Evolutionary conservation across 53 echinoderm and acorn worm species (phyloP), one percentile per base, ranked within the genome.

Genomic region (Echinarachnius parma): DNA sequence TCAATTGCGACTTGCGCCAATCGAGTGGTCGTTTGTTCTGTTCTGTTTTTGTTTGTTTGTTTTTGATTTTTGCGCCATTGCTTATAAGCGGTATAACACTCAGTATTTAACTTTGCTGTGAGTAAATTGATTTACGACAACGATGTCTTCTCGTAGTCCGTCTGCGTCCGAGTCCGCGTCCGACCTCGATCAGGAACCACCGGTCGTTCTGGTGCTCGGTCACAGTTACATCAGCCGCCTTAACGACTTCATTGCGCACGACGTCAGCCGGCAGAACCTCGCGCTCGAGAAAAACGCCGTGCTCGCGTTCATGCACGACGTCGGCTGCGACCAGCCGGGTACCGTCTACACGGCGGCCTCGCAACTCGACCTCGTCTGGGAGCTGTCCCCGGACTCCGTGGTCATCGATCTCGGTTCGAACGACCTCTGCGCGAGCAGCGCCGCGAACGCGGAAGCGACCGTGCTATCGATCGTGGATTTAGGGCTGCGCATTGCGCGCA

Each of bases 401-500:
- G 81, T 60, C 11, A 28, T 72, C 34, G 72, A 81, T 74, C 72
- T 81, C 20, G 81, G 81, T 1, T 72, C 81, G 1, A 81, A 81
- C 36, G 74, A 81, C 39, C 62, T 81, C 18, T 72, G 74, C 57
- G 74, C 55, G 9, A 24, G 55, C 18, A 11, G 44, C 57, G n/a
- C n/a, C n/a, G 74, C 74, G 11, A 72, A 34, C 13, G 15, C 42
- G 56, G 74, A 72, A 56, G 55, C 74, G 24, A 56, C 42, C 7
- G 74, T 28, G 1, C 55, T 36, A 1, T 35, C 74, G 28, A 54
- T 72, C 11, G 56, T 56, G 5, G 57, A 72, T 72, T 57, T 72
- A 8, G 55, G 56, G 56, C 74, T 72, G 10, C 74, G 74, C 9
- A 72, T 72, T n/a, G 74, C 57, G 16, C 74, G 74, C 55, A 72